These are phyloP conservation scores for Sphinx pinastri DNA, from an alignment of 2,888 invertebrate genomes.

Conservation along the genomic window DNA sequence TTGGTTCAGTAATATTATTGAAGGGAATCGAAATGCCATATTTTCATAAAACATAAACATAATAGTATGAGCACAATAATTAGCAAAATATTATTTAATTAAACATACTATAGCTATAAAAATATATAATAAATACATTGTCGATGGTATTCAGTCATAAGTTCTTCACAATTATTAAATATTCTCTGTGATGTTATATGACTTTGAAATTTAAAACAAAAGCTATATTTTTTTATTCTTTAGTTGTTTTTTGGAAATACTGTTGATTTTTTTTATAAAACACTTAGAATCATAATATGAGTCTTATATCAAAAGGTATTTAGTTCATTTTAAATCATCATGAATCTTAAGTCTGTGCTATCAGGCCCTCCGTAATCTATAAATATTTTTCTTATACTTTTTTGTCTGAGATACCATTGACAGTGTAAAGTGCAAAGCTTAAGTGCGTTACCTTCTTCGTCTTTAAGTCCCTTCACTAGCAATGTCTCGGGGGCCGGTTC, in stretches of 20 bases:
- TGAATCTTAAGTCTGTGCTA: not conserved
- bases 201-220: too few relatives aligned
- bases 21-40: not conserved
- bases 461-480: slow-evolving; percentile 79
- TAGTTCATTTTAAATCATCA: too few relatives aligned
- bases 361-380: not conserved
- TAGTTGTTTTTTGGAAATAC: too few relatives aligned
- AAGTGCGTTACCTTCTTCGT: slow-evolving; percentile 78
- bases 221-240: too few relatives aligned
- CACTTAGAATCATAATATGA: too few relatives aligned
- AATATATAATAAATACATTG: slow-evolving; percentile 11
- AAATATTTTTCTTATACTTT: too few relatives aligned
- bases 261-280: too few relatives aligned
- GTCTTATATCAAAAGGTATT: too few relatives aligned
- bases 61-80: not conserved
- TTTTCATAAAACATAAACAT: not conserved
- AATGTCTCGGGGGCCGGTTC: slow-evolving; percentile 74
- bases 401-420: slow-evolving; percentile 1
- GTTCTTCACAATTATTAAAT: too few relatives aligned
- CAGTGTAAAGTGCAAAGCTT: slow-evolving; percentile 48
- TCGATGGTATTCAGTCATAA: not conserved
- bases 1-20: not conserved
- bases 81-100: not conserved
- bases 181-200: too few relatives aligned
- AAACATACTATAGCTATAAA: slow-evolving; percentile 8